These are phyloP conservation scores for Lithobius niger DNA, from an alignment of 1,140 invertebrate species.

Conservation along the genomic window DNA sequence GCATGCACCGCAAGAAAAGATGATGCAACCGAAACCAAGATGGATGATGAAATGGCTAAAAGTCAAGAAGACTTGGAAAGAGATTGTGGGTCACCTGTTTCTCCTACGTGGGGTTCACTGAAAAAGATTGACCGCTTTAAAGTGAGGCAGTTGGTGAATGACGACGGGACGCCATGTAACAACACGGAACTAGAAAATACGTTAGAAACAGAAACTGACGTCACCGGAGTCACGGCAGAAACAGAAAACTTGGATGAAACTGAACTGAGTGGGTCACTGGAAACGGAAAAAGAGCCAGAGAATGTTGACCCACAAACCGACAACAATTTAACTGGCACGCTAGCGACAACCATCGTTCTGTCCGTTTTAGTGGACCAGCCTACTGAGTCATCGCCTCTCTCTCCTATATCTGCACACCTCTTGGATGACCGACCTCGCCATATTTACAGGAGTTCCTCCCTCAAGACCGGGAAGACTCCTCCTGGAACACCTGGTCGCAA, in stretches of 20 bases:
- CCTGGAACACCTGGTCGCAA: constrained; percentile 75
- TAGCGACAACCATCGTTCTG: background rate
- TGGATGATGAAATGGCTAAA: background rate
- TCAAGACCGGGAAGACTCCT: constrained; percentile 82
- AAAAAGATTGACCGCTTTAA: constrained; percentile 3
- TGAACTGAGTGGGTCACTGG: constrained; percentile 10
- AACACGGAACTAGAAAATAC: background rate
- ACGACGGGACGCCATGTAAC: background rate
- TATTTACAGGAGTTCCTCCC: constrained; percentile 61
- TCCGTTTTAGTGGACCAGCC: background rate
- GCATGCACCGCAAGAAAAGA: background rate
- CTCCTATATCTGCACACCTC: constrained; percentile 9
- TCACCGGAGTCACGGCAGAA: background rate
- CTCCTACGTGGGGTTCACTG: background rate
- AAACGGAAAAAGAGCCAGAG: constrained; percentile 1
- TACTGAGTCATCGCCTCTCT: background rate
- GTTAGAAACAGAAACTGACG: background rate
- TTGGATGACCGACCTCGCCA: constrained; percentile 23
- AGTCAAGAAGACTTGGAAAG: background rate
- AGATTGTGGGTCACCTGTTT: background rate
- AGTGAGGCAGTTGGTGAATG: background rate
- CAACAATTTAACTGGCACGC: constrained; percentile 10
- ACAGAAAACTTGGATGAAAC: background rate
- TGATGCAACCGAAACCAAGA: background rate
- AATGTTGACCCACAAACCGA: constrained; percentile 12